These are phyloP conservation scores for Chloroceryle amazona DNA, from an alignment of 2,797 vertebrate species.

Conservation along the genomic window DNA sequence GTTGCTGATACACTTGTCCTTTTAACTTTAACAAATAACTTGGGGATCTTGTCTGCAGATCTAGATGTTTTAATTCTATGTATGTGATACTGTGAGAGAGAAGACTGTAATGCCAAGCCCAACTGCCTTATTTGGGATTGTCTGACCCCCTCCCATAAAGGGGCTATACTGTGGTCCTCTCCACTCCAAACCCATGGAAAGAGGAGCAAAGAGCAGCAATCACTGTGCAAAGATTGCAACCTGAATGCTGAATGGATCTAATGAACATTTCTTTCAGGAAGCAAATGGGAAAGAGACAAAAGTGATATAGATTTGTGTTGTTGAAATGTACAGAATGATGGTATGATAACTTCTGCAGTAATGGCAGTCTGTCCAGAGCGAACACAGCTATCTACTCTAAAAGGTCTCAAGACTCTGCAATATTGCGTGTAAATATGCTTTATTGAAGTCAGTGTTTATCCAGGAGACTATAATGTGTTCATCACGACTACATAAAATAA, in stretches of 20 bases:
- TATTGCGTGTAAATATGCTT: neutral
- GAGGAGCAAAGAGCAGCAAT: neutral
- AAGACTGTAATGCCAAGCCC: neutral
- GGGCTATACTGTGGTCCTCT: neutral
- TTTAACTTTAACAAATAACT: neutral
- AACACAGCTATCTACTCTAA: neutral
- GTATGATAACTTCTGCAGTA: neutral
- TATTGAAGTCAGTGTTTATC: neutral
- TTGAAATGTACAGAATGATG: neutral
- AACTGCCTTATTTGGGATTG: neutral
- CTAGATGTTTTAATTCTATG: neutral
- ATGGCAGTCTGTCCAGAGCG: neutral
- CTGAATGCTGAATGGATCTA: neutral
- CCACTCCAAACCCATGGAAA: neutral
- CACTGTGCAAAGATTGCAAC: neutral
- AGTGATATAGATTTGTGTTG: neutral
- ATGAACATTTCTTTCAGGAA: neutral
- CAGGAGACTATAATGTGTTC: neutral
- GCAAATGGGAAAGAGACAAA: neutral
- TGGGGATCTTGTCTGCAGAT: neutral
- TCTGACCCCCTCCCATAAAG: neutral
- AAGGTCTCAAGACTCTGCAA: neutral
- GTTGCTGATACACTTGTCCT: neutral
- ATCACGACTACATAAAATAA: neutral
- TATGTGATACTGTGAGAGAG: neutral